Evolutionary conservation across 2,888 invertebrate genomes (phyloP).

Genomic region (Apamea epomidion): DNA sequence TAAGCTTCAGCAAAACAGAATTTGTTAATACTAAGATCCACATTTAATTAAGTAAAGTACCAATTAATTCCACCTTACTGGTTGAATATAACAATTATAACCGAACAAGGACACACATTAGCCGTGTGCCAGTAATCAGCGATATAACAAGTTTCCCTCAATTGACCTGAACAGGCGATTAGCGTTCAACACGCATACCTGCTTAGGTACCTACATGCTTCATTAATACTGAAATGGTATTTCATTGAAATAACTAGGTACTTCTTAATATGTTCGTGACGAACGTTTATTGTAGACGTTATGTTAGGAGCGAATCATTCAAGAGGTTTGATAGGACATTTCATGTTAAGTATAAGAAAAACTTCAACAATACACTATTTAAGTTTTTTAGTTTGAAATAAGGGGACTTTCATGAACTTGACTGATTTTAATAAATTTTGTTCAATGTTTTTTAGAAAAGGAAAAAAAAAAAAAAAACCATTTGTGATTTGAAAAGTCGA

Average conservation of each 20-base stretch:
- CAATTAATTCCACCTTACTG: not conserved
- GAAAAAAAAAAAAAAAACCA: too few relatives aligned
- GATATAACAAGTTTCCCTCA: slow-evolving; percentile 41
- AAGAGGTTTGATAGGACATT: not conserved
- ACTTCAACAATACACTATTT: not conserved
- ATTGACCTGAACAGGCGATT: slow-evolving; percentile 20
- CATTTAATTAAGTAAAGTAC: not conserved
- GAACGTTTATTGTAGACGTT: not conserved
- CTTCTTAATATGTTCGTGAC: not conserved
- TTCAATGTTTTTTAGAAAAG: too few relatives aligned
- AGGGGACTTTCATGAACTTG: too few relatives aligned
- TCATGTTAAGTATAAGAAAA: not conserved
- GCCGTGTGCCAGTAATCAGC: slow-evolving; percentile 20
- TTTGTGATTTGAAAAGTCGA: too few relatives aligned
- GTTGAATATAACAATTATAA: not conserved
- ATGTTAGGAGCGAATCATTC: too few relatives aligned
- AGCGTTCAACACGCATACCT: slow-evolving; percentile 34
- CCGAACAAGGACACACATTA: slow-evolving; percentile 24
- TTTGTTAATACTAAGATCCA: not conserved
- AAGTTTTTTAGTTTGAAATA: not conserved
- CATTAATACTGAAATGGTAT: slow-evolving; percentile 19
- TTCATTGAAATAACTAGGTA: slow-evolving; percentile 28
- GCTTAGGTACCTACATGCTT: not conserved
- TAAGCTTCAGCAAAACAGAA: not conserved
- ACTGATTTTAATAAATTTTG: too few relatives aligned